A percentile compares a stretch with the other conserved stretches of the same genome.
Evolutionary conservation across 2,888 invertebrate genomes (phyloP).

Genomic region (Nemoura dubitans): DNA sequence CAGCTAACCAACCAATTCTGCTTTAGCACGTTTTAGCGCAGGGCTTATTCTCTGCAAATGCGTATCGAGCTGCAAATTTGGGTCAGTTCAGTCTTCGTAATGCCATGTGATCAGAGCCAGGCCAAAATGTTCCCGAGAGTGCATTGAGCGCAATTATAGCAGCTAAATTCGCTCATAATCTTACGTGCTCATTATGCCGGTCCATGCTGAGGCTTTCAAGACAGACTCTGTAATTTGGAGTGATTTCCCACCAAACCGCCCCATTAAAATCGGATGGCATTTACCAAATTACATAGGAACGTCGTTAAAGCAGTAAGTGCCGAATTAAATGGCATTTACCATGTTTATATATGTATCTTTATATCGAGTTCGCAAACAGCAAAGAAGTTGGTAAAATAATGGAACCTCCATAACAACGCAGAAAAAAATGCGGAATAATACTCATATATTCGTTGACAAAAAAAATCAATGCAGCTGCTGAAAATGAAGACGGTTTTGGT

Average conservation of each 20-base stretch:
- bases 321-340: too few relatives aligned
- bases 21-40: background rate
- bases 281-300: background rate
- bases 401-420: too few relatives aligned
- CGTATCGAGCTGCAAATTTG: background rate
- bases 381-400: too few relatives aligned
- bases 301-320: background rate
- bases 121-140: background rate
- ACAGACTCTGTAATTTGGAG: background rate
- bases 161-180: background rate
- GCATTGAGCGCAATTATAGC: background rate
- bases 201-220: background rate
- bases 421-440: too few relatives aligned
- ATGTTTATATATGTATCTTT: too few relatives aligned
- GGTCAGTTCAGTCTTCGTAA: background rate
- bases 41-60: background rate
- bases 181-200: background rate
- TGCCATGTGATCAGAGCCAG: background rate
- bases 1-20: background rate
- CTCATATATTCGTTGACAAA: too few relatives aligned
- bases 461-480: too few relatives aligned
- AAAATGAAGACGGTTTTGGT: too few relatives aligned
- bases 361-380: too few relatives aligned
- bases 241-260: background rate
- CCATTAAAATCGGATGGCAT: background rate